Percentiles rank a stretch among this genome's conserved stretches.
Evolutionary conservation across 2,888 invertebrate species (phyloP).

Genomic region (Chouioia cunea): DNA sequence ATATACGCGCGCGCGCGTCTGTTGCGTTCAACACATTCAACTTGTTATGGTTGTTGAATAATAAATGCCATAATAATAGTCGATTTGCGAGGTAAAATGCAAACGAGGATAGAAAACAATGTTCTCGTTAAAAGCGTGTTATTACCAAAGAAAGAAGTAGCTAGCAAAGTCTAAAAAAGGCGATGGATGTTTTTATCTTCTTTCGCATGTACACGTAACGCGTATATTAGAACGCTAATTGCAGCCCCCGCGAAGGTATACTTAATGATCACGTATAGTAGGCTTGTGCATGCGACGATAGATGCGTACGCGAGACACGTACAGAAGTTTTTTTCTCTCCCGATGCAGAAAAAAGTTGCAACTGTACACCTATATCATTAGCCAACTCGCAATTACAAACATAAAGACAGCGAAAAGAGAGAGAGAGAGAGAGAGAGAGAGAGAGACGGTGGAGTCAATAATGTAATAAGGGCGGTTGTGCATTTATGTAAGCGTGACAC

Average conservation of each 20-base stretch:
- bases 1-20: too few species aligned
- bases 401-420: background rate
- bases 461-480: conserved; percentile 15
- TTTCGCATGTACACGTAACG: background rate
- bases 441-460: conserved; percentile 34
- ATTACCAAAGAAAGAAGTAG: conserved; percentile 27
- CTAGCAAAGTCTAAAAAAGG: conserved; percentile 16
- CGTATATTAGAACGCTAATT: conserved; percentile 33
- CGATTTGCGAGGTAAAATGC: too few species aligned
- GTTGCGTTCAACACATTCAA: too few species aligned
- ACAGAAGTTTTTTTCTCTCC: background rate
- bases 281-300: too few species aligned
- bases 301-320: conserved; percentile 6
- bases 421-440: conserved; percentile 13
- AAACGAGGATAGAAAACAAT: conserved; percentile 3
- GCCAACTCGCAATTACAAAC: conserved; percentile 26
- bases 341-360: background rate
- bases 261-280: conserved; percentile 23
- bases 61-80: too few species aligned
- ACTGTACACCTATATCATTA: conserved; percentile 4
- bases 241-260: background rate
- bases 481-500: background rate
- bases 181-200: conserved; percentile 3
- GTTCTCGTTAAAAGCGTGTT: conserved; percentile 12
- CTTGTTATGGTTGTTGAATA: too few species aligned